A percentile compares a stretch with the other conserved stretches of the same genome.
phyloP scores from a whole-genome alignment of 1,140 invertebrate species.

The Calycopis cecrops region DNA sequence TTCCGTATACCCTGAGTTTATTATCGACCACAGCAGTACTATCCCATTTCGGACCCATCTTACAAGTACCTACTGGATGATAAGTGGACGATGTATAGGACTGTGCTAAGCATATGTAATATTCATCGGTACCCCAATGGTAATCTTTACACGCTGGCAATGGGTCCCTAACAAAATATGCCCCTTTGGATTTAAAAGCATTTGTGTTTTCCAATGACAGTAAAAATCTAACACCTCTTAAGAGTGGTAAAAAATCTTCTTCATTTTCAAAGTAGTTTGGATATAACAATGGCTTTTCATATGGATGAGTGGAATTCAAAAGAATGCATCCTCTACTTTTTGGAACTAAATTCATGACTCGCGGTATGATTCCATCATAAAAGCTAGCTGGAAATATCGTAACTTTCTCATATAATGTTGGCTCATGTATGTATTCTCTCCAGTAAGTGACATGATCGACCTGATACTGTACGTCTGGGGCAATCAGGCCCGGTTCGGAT shows the following conservation, averaged over 20 bases:
- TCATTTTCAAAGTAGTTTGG: not conserved
- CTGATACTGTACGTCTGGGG: not conserved
- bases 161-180: not conserved
- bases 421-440: not conserved
- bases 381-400: not conserved
- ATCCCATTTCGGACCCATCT: not conserved
- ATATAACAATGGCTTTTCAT: not conserved
- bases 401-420: not conserved
- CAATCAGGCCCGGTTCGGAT: not conserved
- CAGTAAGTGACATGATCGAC: not conserved
- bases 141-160: constrained; percentile 1
- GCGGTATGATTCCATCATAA: not conserved
- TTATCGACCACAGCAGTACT: not conserved
- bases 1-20: constrained; percentile 1
- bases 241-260: not conserved
- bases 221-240: not conserved
- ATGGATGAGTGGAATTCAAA: not conserved
- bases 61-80: not conserved
- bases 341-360: not conserved
- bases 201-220: not conserved
- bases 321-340: not conserved
- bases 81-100: not conserved
- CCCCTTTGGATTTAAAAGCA: not conserved
- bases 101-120: constrained; percentile 1
- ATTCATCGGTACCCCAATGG: not conserved